Conservation (phyloP, 1,140 invertebrate genomes). For the Pentalonia nigronervosa region DNA sequence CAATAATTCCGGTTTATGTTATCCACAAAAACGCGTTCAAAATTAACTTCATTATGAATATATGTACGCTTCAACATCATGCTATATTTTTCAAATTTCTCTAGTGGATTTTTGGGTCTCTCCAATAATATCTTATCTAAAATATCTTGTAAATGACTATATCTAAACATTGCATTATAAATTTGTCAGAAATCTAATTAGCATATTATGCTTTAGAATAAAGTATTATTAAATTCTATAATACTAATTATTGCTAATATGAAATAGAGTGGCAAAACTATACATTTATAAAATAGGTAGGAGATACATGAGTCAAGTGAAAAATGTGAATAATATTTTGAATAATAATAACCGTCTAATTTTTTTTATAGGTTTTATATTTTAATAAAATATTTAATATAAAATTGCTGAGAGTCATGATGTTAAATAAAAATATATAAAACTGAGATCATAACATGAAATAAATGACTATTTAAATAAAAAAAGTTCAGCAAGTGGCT, state of each 20-base stretch:
- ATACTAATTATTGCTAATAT: not conserved
- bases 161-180: not conserved
- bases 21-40: slow-evolving; percentile 34
- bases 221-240: not conserved
- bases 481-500: too few relatives aligned
- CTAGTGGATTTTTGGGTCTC: slow-evolving; percentile 13
- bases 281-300: not conserved
- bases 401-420: too few relatives aligned
- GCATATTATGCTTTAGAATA: not conserved
- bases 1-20: not conserved
- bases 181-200: not conserved
- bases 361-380: too few relatives aligned
- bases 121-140: slow-evolving; percentile 26
- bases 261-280: not conserved
- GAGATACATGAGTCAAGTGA: not conserved
- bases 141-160: slow-evolving; percentile 26
- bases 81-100: slow-evolving; percentile 45
- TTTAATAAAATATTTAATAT: too few relatives aligned
- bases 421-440: too few relatives aligned
- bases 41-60: not conserved
- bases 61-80: slow-evolving; percentile 32
- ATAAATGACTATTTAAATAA: too few relatives aligned
- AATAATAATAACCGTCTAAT: too few relatives aligned
- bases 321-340: not conserved
- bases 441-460: too few relatives aligned